phyloP scores from a whole-genome alignment of 2,113 vertebrate species.

The Poeciliopsis retropinna region DNA sequence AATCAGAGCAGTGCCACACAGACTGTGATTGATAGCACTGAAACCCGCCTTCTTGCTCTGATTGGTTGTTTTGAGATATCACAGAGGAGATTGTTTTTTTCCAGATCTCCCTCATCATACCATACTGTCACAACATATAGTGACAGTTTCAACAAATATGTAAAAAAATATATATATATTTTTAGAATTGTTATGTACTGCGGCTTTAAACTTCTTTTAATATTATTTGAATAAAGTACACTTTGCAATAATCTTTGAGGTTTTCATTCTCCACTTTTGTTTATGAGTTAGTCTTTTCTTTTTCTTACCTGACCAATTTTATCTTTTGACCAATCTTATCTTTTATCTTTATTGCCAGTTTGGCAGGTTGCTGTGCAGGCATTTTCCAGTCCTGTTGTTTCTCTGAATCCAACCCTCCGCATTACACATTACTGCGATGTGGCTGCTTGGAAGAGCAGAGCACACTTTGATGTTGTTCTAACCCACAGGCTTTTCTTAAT shows the following conservation, averaged over 20 bases:
- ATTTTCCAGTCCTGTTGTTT: constrained; percentile 60
- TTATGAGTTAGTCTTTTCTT: constrained; percentile 45
- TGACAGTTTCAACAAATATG: no score
- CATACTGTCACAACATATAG: no score
- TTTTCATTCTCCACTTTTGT: constrained; percentile 22
- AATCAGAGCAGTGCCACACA: no score
- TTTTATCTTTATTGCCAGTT: constrained; percentile 53
- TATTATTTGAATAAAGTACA: constrained; percentile 23
- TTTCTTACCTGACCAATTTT: constrained; percentile 55
- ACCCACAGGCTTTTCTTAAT: constrained; percentile 71
- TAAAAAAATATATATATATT: no score
- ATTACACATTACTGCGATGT: constrained; percentile 52
- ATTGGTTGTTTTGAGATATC: no score
- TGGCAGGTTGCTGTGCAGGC: constrained; percentile 58
- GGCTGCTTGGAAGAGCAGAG: constrained; percentile 59
- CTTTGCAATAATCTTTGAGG: constrained; percentile 11
- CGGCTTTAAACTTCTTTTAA: neutral
- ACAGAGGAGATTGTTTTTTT: no score
- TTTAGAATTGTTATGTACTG: no score
- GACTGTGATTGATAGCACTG: no score
- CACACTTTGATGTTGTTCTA: constrained; percentile 72
- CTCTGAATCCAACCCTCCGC: constrained; percentile 58
- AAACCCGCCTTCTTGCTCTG: no score
- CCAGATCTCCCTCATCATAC: no score
- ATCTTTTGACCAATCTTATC: constrained; percentile 55